A percentile compares a stretch with the other conserved stretches of the same genome.
Conservation (phyloP, 2,113 vertebrate species). For the Platycercus adscitus region DNA sequence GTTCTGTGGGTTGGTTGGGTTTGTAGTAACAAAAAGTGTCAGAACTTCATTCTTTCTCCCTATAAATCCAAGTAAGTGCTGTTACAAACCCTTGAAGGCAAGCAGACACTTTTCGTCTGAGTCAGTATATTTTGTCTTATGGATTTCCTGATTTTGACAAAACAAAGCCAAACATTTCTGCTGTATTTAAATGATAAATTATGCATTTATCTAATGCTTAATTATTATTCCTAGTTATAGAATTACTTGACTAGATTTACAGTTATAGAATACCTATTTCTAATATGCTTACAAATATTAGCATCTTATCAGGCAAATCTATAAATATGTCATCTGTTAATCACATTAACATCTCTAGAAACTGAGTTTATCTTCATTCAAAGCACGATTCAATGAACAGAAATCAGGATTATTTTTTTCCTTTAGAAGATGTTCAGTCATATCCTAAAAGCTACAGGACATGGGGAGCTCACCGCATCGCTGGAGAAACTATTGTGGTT, state of each 20-base stretch:
- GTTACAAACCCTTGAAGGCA: background rate
- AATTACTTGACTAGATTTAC: background rate
- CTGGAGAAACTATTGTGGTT: background rate
- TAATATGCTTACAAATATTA: constrained; percentile 2
- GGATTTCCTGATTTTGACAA: background rate
- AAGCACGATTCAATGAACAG: background rate
- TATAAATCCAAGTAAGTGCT: background rate
- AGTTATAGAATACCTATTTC: background rate
- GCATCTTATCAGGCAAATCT: background rate
- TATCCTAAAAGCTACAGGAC: background rate
- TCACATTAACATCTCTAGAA: background rate
- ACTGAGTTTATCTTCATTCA: background rate
- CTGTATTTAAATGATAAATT: constrained; percentile 12
- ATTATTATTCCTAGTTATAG: background rate
- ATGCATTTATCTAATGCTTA: background rate
- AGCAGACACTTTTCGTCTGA: background rate
- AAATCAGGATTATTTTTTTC: background rate
- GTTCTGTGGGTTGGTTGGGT: background rate
- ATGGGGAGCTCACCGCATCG: background rate
- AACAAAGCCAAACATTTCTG: background rate
- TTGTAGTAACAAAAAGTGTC: background rate
- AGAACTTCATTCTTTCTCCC: background rate
- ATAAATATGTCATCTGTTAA: background rate
- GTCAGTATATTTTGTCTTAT: background rate
- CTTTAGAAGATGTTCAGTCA: background rate